These are phyloP conservation scores for Micrastur ruficollis DNA, from an alignment of 2,797 vertebrate genomes.

Conservation along the genomic window DNA sequence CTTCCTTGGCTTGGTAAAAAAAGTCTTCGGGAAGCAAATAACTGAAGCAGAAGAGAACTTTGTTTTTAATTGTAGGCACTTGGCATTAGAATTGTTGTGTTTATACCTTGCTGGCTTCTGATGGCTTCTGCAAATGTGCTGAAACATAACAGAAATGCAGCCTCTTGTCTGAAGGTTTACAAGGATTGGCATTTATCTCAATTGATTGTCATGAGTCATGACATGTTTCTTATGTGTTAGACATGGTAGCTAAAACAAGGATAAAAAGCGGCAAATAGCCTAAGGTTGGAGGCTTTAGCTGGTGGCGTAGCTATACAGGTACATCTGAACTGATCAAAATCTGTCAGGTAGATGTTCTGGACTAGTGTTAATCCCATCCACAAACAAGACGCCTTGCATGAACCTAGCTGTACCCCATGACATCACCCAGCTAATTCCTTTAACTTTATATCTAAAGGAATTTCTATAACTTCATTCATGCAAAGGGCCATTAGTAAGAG, in stretches of 20 bases:
- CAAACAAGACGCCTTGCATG: neutral
- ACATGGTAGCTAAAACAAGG: conserved; percentile 5
- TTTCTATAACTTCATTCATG: neutral
- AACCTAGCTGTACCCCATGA: neutral
- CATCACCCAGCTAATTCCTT: neutral
- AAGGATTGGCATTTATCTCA: conserved; percentile 6
- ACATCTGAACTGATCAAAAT: neutral
- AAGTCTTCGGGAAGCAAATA: neutral
- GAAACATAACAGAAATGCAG: neutral
- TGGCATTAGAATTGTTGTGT: neutral
- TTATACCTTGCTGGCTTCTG: conserved; percentile 2
- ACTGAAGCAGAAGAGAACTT: neutral
- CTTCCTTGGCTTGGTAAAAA: neutral
- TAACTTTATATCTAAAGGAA: neutral
- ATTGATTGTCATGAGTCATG: conserved; percentile 4
- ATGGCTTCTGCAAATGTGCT: neutral
- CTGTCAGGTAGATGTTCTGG: neutral
- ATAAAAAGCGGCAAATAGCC: conserved; percentile 24
- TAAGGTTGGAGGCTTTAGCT: neutral
- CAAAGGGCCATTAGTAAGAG: neutral
- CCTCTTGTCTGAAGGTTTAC: neutral
- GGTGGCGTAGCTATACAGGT: neutral
- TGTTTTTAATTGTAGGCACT: neutral
- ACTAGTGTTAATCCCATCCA: neutral
- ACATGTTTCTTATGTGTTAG: neutral